Percentiles rank a stretch among this genome's conserved stretches.
phyloP scores from a whole-genome alignment of 2,888 invertebrate species.

The Ophioninae sp. region DNA sequence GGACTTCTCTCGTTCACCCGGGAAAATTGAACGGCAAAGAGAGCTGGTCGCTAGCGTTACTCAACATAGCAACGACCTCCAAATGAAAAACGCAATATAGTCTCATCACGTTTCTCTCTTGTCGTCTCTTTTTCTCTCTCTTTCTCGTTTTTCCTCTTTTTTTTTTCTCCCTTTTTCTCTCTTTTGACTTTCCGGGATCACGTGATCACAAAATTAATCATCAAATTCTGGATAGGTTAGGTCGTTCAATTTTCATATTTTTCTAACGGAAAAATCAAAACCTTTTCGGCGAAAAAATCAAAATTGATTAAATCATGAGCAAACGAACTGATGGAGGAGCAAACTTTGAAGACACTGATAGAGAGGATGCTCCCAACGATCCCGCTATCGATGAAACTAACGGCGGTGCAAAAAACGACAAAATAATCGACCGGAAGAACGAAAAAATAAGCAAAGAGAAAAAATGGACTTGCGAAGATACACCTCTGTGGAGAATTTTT shows the following conservation, averaged over 20 bases:
- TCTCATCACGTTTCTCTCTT: background rate
- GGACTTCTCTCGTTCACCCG: constrained; percentile 17
- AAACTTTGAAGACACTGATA: background rate
- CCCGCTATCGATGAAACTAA: background rate
- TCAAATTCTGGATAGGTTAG: constrained; percentile 55
- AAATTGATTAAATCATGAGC: constrained; percentile 36
- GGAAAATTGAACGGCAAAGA: constrained; percentile 32
- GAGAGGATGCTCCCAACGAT: background rate
- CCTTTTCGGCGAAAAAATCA: background rate
- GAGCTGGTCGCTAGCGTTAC: constrained; percentile 6
- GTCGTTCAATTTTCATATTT: background rate
- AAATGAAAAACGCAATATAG: constrained; percentile 58
- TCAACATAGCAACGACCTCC: constrained; percentile 35
- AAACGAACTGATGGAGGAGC: background rate
- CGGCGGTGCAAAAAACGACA: background rate
- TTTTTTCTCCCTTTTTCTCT: constrained; percentile 1
- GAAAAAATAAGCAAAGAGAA: constrained; percentile 42
- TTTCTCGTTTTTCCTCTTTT: constrained; percentile 13
- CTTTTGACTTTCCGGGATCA: constrained; percentile 15
- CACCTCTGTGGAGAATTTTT: constrained; percentile 69
- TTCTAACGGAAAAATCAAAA: background rate
- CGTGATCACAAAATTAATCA: constrained; percentile 43
- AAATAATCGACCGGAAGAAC: constrained; percentile 22
- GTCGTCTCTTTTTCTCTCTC: constrained; percentile 1
- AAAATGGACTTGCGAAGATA: constrained; percentile 62